A percentile compares a stretch with the other conserved stretches of the same genome.
Evolutionary conservation across 2,888 invertebrate genomes (phyloP).

Genomic region (Dynastes grantii): DNA sequence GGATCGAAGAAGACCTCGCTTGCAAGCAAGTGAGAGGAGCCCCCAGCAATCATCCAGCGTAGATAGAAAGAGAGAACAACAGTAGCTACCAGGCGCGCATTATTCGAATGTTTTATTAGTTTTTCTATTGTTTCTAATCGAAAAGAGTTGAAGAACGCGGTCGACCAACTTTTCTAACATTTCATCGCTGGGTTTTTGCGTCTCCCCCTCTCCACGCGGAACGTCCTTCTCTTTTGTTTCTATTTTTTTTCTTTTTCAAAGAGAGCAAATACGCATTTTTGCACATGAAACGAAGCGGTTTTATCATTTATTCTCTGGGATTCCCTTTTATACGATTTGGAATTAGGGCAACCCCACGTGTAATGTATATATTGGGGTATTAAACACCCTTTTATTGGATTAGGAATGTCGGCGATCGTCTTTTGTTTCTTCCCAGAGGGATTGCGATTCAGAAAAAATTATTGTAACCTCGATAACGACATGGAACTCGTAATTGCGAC

Average conservation of each 20-base stretch:
- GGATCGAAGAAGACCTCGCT: conserved; percentile 31
- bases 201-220: no score
- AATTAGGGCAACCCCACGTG: no score
- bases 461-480: neutral
- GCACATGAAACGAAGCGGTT: no score
- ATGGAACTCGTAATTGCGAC: neutral
- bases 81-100: conserved; percentile 9
- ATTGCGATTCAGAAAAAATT: no score
- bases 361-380: no score
- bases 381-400: no score
- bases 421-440: no score
- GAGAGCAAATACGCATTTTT: no score
- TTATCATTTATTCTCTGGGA: no score
- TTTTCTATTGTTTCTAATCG: conserved; percentile 49
- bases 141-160: conserved; percentile 20
- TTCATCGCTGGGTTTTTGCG: conserved; percentile 3
- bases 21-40: neutral
- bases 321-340: no score
- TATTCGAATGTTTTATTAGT: conserved; percentile 51
- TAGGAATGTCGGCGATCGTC: no score
- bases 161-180: conserved; percentile 14
- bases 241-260: neutral
- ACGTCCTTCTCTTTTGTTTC: neutral
- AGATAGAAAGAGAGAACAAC: conserved; percentile 23
- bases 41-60: neutral